Conservation (phyloP, 1,140 invertebrate species). For the Wiebesia pumilae region DNA sequence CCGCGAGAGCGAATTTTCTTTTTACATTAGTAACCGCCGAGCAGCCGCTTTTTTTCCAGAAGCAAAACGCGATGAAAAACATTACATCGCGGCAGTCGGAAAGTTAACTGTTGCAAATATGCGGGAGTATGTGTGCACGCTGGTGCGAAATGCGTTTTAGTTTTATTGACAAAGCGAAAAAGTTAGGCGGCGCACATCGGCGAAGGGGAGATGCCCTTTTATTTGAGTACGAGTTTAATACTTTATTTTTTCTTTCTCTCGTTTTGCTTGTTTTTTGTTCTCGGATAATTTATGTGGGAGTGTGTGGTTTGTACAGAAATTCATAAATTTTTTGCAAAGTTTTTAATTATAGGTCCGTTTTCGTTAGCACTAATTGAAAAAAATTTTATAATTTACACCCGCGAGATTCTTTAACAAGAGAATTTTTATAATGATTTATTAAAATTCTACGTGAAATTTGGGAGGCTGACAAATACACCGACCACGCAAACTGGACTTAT, state of each 20-base stretch:
- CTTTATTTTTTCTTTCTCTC: not conserved
- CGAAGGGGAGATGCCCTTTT: slow-evolving; percentile 2
- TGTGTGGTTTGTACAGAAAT: slow-evolving; percentile 37
- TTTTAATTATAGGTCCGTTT: slow-evolving; percentile 41
- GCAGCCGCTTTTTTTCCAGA: not conserved
- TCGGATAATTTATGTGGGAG: slow-evolving; percentile 48
- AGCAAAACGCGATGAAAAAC: slow-evolving; percentile 41
- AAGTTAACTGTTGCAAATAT: slow-evolving; percentile 22
- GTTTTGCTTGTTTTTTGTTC: not conserved
- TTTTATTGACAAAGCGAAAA: slow-evolving; percentile 53
- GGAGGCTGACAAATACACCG: not conserved
- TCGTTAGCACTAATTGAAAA: slow-evolving; percentile 45
- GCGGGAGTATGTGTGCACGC: not conserved
- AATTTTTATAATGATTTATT: slow-evolving; percentile 8
- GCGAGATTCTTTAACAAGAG: not conserved
- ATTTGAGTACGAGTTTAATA: slow-evolving; percentile 48
- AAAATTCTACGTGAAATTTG: not conserved
- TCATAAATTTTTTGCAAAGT: slow-evolving; percentile 49
- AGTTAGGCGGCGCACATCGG: slow-evolving; percentile 19
- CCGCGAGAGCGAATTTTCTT: slow-evolving; percentile 1
- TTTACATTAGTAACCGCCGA: not conserved
- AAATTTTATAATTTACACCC: slow-evolving; percentile 44
- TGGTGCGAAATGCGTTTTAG: slow-evolving; percentile 45
- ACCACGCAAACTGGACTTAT: not conserved
- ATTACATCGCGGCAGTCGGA: not conserved